A percentile compares a stretch with the other conserved stretches of the same genome.
Conservation (phyloP, 2,797 vertebrate genomes). For the Typhlichthys eigenmanni region DNA sequence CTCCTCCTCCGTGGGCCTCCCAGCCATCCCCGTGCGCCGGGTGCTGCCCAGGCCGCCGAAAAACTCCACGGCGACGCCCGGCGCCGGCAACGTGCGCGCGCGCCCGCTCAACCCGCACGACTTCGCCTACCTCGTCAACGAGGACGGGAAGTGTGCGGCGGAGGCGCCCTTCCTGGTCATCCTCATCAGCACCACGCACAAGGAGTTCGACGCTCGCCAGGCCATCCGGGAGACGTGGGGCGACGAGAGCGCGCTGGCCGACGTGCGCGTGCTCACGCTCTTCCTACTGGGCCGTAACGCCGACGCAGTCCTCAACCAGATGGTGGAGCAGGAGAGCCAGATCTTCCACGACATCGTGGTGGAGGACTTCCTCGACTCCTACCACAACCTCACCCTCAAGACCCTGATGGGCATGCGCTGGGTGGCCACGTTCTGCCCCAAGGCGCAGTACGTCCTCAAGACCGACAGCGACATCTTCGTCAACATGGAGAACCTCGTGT, state of each 20-base stretch:
- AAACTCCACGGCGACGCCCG: slow-evolving; percentile 77
- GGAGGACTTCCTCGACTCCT: slow-evolving; percentile 97
- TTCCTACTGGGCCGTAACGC: slow-evolving; percentile 92
- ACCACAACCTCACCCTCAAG: slow-evolving; percentile 97
- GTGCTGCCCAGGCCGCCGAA: slow-evolving; percentile 74
- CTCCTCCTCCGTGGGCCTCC: slow-evolving; percentile 85
- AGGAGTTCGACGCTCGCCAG: slow-evolving; percentile 96
- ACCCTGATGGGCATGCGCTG: slow-evolving; percentile 99
- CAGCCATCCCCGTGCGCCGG: slow-evolving; percentile 80
- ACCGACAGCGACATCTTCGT: slow-evolving; percentile 99
- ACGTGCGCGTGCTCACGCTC: slow-evolving; percentile 89
- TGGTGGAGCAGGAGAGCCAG: slow-evolving; percentile 98
- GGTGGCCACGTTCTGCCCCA: slow-evolving; percentile 92
- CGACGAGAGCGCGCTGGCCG: slow-evolving; percentile 90
- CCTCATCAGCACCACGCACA: slow-evolving; percentile 98
- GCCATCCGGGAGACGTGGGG: slow-evolving; percentile 98
- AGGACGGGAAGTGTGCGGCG: slow-evolving; percentile 91
- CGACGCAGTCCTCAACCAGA: slow-evolving; percentile 92
- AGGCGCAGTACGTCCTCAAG: slow-evolving; percentile 96
- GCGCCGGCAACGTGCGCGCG: slow-evolving; percentile 90
- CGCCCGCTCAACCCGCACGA: slow-evolving; percentile 95
- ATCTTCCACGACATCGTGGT: slow-evolving; percentile 97
- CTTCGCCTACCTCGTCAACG: slow-evolving; percentile 93
- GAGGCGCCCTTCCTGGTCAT: slow-evolving; percentile 90
- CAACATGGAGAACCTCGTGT: slow-evolving; percentile 99